Base-by-base conservation (phyloP, 2,797 vertebrate species). In the Pangasius sanitwongsei region DNA sequence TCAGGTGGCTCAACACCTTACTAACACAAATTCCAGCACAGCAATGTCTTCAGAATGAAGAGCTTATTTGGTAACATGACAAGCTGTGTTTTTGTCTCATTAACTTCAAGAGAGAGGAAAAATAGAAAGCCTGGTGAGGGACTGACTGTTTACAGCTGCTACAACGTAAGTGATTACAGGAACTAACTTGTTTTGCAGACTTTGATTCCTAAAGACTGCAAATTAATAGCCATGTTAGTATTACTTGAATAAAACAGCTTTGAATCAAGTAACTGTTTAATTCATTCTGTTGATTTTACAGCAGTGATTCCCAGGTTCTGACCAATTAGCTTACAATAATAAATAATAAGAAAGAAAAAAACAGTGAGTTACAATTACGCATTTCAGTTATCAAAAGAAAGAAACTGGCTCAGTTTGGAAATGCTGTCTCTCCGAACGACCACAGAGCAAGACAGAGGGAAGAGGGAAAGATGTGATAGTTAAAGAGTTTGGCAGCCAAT, bases 401-500 rank as follows among this genome's bases (percentile, higher is more conserved):
- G 31, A 77, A n/a, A 59, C 23, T 9, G 77, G 34, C 69, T 16
- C 25, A 13, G 63, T 28, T 67, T 55, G 74, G 7, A 86, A 74
- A n/a, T 59, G 48, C 1, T 34, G n/a, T 25, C 55, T 65, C 70
- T 87, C 53, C 31, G 67, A 87, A 82, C n/a, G 9, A 20, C n/a
- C 44, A 67, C 6, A 44, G 0, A 72, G 28, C 15, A 50, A 67
- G 41, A 84, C 28, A 50, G 55, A 86, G 55, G 13, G 63, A 41
- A 87, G 23, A 70, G 7, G 13, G 41, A 65, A 72, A 59, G 53
- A 65, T 41, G 78, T 53, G 44, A 1, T 37, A 55, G 50, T 77
- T 91, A 83, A 78, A 69, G 37, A 59, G 28, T 85, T 77, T 75
- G 82, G 84, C 67, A 87, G 67, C 72, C 44, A 65, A 83, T 57